Base-by-base conservation (phyloP, 1,140 invertebrate genomes). In the Bombus difficillimus region DNA sequence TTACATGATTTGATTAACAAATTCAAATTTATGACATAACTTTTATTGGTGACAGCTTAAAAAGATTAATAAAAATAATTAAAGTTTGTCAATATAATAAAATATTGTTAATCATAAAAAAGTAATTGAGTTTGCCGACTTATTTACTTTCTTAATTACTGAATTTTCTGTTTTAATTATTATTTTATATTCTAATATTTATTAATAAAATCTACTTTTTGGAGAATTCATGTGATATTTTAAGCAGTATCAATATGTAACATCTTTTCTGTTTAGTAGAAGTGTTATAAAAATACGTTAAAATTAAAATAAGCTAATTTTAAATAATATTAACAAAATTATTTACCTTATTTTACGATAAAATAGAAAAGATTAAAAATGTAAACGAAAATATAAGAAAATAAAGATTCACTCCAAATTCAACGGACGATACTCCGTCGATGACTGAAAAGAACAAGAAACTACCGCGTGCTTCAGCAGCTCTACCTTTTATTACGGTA, bases 401-500 rank as follows among this genome's bases (percentile, higher is more conserved):
- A 0, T 8, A 41, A 3, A 41, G 28, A 3, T 69, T 78, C 68
- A 69, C 62, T 68, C 13, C 2, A 62, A 79, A 8, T 12, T 57
- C 13, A 43, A 47, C 8, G 12, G 28, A 25, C 73, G 12, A 34
- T 18, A 41, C 13, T n/a, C 8, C n/a, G 43, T 4, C 22, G 13
- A 22, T 22, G n/a, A 71, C 43, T 57, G 77, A 53, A 53, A 68
- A 43, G 41, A 71, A 34, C 64, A 71, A 76, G 64, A 59, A 72
- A 89, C 88, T 90, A 85, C 43, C 64, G 69, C 57, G 66, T 83
- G 82, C 34, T 85, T 68, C 41, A 22, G 32, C 32, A 69, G 64
- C 47, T 41, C 72, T 79, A 82, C 85, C 76, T 89, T 90, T 90
- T 90, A 90, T 89, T 66, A 32, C 32, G 6, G 15, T 43, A 12